Base-by-base conservation (phyloP, 2,888 invertebrate species). In the Leptopilina drosophilae region DNA sequence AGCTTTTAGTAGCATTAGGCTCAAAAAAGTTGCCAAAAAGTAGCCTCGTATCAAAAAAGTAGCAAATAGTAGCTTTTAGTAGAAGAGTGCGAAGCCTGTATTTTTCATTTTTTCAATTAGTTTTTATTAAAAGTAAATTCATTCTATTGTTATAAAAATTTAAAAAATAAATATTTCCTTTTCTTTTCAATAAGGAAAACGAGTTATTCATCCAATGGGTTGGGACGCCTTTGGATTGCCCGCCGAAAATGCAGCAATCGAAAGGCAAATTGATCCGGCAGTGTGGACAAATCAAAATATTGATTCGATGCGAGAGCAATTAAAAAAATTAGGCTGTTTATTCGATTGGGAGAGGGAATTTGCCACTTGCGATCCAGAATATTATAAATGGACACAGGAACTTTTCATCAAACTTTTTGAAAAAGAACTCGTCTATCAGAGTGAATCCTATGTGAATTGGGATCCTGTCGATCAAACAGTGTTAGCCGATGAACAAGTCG, bases 161-260 rank as follows among this genome's bases (percentile, higher is more conserved):
- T 49, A 6, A 5, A 5, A 9, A 49, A 49, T 9, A 49, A 49
- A 49, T 49, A 42, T 8, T 12, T 49, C 11, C 0, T 12, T 49
- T 49, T 11, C 5, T 42, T 83, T 49, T 76, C 77, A 80, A 65
- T 33, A 33, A 91, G 91, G 90, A 40, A 89, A 90, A 81, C 85
- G 94, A 92, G 95, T 95, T 0, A 94, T 99, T 81, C 99, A 99
- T 92, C 99, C 99, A 0, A 99, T 99, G 93, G 99, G 99, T 0
- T 99, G 99, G 98, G 99, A 99, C 94, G 97, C 99, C 0, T 99
- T 99, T 94, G 99, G 99, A 6, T 93, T 99, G 77, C 99, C 99
- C 1, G 99, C 99, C 5, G 99, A 99, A 93, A 99, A 99, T 94
- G 99, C 99, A 75, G 99, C 99, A 0, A 95, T 97, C 83, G 96